Conservation (phyloP, 2,888 invertebrate species). For the Fissipunctia ypsillon region DNA sequence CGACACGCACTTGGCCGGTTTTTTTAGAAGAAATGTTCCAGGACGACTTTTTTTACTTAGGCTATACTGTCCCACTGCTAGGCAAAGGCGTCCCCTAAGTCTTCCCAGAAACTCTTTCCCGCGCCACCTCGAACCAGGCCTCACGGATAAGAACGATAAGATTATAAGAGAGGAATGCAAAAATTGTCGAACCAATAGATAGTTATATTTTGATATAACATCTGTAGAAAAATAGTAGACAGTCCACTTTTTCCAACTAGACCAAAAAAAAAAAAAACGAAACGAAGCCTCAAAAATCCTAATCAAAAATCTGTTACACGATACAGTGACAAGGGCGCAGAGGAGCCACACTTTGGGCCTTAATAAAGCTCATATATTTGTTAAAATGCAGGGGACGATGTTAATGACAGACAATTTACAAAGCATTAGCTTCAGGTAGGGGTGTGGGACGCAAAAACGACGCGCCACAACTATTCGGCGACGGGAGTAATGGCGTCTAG, state of each 20-base stretch:
- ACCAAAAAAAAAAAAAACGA: neutral
- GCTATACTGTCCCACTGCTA: no score
- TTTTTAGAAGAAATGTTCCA: no score
- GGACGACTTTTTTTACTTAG: no score
- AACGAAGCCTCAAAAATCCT: neutral
- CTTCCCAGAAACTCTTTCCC: no score
- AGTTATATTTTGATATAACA: neutral
- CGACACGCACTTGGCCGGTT: no score
- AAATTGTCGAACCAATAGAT: neutral
- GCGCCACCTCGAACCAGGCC: no score
- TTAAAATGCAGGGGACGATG: constrained; percentile 57
- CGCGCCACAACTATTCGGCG: constrained; percentile 67
- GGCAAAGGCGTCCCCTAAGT: no score
- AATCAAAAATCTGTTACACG: constrained; percentile 20
- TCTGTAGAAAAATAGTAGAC: neutral
- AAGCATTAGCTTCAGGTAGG: constrained; percentile 70
- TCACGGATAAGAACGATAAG: no score
- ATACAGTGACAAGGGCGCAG: neutral
- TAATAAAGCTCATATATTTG: constrained; percentile 58
- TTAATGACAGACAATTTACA: constrained; percentile 71
- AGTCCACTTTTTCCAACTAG: neutral
- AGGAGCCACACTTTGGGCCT: neutral
- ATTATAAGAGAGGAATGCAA: no score
- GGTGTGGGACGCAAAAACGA: constrained; percentile 57
- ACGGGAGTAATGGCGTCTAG: neutral